Base-by-base conservation (phyloP, 2,888 invertebrate genomes). In the Drosophila basisetae region DNA sequence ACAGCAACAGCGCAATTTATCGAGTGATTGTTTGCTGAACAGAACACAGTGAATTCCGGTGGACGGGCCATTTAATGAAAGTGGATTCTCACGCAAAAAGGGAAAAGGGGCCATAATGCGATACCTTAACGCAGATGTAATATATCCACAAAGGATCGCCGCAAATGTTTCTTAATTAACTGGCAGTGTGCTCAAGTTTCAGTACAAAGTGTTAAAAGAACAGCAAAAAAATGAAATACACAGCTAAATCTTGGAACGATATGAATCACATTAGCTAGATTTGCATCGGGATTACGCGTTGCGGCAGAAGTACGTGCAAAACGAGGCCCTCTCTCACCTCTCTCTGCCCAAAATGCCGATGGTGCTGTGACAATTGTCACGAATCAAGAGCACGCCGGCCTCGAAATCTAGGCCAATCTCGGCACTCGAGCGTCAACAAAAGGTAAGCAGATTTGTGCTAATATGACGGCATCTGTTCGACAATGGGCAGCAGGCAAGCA, bases 211-310 rank as follows among this genome's bases (percentile, higher is more conserved):
- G 90, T 89, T 84, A 91, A 89, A 86, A 83, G 85, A 77, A 63
- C 85, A 88, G 68, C 69, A 54, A 33, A 71, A 37, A 33, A 22
- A 54, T 31, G 65, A 56, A 55, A 54, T 64, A 62, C 37, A 54
- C 28, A 60, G 41, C 56, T 25, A 50, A 52, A 16, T 31, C 22
- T 49, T 7, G 18, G 31, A 31, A 62, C 58, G 88, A 85, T 91
- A 82, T n/a, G 84, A 77, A 89, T 89, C 89, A 91, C 88, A 91
- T 89, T 89, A 91, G 89, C 61, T 18, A 91, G 91, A 91, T 89
- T 82, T 86, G 80, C 91, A 90, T 77, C 78, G 58, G 78, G 89
- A 90, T 91, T 81, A 90, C 63, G 74, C 72, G 69, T 72, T 78
- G 67, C 52, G 47, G 67, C 69, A 73, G 53, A 68, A 63, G 59